phyloP scores from a whole-genome alignment of 1,140 invertebrate genomes.

The Meteorus sp. region DNA sequence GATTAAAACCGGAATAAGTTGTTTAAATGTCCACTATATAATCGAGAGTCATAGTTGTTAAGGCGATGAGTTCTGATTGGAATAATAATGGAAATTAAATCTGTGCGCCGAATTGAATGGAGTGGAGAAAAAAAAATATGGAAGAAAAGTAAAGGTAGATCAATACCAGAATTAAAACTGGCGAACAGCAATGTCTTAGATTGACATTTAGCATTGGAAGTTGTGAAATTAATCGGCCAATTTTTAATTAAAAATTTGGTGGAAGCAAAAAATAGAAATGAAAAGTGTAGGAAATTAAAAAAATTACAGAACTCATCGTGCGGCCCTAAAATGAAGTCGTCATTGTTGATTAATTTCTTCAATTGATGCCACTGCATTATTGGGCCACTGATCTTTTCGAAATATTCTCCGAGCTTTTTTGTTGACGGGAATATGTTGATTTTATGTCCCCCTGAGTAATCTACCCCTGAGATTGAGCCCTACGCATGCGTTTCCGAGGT shows the following conservation, averaged over 20 bases:
- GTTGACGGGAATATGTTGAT: constrained; percentile 52
- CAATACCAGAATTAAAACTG: too few relatives aligned
- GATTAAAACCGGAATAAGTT: constrained; percentile 62
- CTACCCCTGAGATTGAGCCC: constrained; percentile 31
- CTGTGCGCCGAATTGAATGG: too few relatives aligned
- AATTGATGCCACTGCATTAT: constrained; percentile 28
- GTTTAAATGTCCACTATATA: constrained; percentile 61
- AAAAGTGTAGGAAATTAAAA: not conserved
- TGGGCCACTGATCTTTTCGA: constrained; percentile 50
- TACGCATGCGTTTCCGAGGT: constrained; percentile 52
- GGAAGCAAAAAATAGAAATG: not conserved
- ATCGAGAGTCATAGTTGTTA: constrained; percentile 57
- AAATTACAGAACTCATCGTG: constrained; percentile 39
- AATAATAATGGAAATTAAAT: too few relatives aligned
- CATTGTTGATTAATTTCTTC: not conserved
- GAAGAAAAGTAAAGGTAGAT: too few relatives aligned
- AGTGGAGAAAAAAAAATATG: too few relatives aligned
- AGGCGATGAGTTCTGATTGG: constrained; percentile 41
- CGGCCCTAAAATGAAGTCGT: constrained; percentile 36
- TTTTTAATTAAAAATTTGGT: not conserved
- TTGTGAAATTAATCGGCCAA: too few relatives aligned
- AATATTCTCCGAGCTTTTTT: constrained; percentile 54
- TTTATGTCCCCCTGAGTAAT: constrained; percentile 39
- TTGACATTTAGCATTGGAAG: too few relatives aligned
- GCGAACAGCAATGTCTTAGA: too few relatives aligned